Evolutionary conservation across 2,113 vertebrate genomes (phyloP).

Genomic region (Oriolus oriolus): DNA sequence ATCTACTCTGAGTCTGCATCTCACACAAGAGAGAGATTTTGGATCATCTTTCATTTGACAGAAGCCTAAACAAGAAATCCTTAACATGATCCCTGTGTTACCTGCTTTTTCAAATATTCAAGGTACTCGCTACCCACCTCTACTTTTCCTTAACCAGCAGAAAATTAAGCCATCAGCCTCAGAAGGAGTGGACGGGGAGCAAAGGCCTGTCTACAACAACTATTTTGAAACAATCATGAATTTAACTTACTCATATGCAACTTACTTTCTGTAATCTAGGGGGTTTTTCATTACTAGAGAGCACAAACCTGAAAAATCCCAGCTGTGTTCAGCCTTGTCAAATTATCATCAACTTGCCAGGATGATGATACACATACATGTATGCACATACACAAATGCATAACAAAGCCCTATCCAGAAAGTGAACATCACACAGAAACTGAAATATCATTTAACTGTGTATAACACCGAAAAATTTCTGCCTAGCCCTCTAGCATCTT

Average conservation of each 20-base stretch:
- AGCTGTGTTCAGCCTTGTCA: background rate
- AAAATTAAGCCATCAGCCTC: background rate
- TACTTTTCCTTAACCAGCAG: background rate
- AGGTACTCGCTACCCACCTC: background rate
- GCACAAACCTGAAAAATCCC: background rate
- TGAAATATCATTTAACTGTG: background rate
- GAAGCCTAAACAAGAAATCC: background rate
- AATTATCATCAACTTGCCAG: background rate
- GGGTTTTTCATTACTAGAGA: background rate
- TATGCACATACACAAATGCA: background rate
- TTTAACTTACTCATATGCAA: background rate
- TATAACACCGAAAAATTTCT: background rate
- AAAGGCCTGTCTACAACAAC: background rate
- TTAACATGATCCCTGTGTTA: background rate
- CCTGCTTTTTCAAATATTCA: background rate
- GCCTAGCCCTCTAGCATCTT: background rate
- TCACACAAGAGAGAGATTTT: background rate
- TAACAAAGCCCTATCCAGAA: background rate
- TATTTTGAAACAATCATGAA: background rate
- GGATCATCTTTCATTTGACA: background rate
- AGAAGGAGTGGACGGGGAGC: background rate
- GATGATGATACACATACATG: accelerated
- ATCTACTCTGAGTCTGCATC: background rate
- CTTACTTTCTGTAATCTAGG: background rate
- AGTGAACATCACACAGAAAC: background rate